Evolutionary conservation across 2,797 vertebrate species (phyloP), one percentile per base, ranked within the genome.

Genomic region (Epinephelus awoara): DNA sequence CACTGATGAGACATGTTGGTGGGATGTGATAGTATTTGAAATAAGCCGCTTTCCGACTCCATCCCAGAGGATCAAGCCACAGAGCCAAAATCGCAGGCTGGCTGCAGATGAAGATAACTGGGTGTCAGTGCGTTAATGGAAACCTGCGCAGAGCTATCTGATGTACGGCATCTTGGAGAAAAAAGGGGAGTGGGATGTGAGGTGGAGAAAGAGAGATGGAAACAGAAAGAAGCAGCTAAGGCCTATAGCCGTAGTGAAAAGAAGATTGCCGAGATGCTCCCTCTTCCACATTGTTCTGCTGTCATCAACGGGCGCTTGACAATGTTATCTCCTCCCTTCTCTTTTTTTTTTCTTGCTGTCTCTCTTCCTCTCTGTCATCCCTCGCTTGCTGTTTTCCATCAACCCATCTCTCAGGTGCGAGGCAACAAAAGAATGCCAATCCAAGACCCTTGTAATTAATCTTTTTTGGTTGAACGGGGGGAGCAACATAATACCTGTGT

Each of bases 361-460:
- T 79, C 75, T 88, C 75, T 74, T 73, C 74, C 67, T 69, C 73
- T 69, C 83, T 71, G 69, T 96, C 95, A 86, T 90, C 82, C 84
- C 85, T 83, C 42, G 21, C 47, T 85, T 85, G 82, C 68, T 91
- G 82, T 67, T 93, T 91, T 94, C 94, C 95, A 96, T 97, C 96
- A 95, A 91, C 93, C 96, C 96, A 96, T 97, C 97, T 96, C 95
- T 97, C 96, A 97, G 84, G 95, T 96, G 96, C 83, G 90, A 94
- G 94, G 90, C 84, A 89, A 93, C 93, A 91, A 98, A 97, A 97
- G 97, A 96, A 96, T 96, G 97, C 97, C 98, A 98, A 90, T 97
- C 96, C 96, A 94, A 96, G 95, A 96, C 96, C 85, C 87, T 96
- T 96, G 96, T 96, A 98, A 99, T 99, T 98, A 98, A 99, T 99